phyloP scores from a whole-genome alignment of 2,888 invertebrate genomes.

The Leucoma salicis region DNA sequence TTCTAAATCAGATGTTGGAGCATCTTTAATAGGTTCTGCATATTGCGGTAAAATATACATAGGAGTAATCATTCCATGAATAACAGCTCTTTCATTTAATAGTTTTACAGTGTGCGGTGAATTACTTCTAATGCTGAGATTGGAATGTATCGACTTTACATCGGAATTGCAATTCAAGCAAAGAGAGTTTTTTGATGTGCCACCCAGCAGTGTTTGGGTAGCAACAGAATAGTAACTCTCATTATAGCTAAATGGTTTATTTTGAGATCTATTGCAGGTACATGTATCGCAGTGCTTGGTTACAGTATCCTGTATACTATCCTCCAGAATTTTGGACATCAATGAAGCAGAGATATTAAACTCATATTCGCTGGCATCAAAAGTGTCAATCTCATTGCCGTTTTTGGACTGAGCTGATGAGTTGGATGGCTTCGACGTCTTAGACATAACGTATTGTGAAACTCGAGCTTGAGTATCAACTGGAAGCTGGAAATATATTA shows the following conservation, averaged over 20 bases:
- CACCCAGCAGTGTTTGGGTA: slow-evolving; percentile 82
- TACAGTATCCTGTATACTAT: slow-evolving; percentile 90
- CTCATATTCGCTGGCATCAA: slow-evolving; percentile 83
- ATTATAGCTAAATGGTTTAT: slow-evolving; percentile 78
- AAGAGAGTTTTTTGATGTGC: slow-evolving; percentile 74
- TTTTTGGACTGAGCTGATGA: slow-evolving; percentile 73
- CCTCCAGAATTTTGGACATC: slow-evolving; percentile 95
- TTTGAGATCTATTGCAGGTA: slow-evolving; percentile 84
- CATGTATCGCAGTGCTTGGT: slow-evolving; percentile 93
- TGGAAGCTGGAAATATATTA: too few relatives aligned
- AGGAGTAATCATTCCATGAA: slow-evolving; percentile 46
- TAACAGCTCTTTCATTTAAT: slow-evolving; percentile 55
- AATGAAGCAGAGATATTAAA: slow-evolving; percentile 92
- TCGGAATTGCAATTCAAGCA: slow-evolving; percentile 85
- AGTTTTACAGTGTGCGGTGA: slow-evolving; percentile 63
- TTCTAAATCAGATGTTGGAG: slow-evolving; percentile 33
- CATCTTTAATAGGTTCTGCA: slow-evolving; percentile 36
- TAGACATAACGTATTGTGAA: slow-evolving; percentile 87
- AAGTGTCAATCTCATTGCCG: slow-evolving; percentile 70
- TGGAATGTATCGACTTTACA: slow-evolving; percentile 66
- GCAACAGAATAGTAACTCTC: slow-evolving; percentile 82
- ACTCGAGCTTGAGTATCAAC: slow-evolving; percentile 95
- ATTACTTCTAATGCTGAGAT: slow-evolving; percentile 63
- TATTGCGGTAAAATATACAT: slow-evolving; percentile 61
- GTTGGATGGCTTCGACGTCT: slow-evolving; percentile 69